A percentile compares a stretch with the other conserved stretches of the same genome.
phyloP scores from a whole-genome alignment of 2,113 vertebrate species.

The Triplophysa siluroides region DNA sequence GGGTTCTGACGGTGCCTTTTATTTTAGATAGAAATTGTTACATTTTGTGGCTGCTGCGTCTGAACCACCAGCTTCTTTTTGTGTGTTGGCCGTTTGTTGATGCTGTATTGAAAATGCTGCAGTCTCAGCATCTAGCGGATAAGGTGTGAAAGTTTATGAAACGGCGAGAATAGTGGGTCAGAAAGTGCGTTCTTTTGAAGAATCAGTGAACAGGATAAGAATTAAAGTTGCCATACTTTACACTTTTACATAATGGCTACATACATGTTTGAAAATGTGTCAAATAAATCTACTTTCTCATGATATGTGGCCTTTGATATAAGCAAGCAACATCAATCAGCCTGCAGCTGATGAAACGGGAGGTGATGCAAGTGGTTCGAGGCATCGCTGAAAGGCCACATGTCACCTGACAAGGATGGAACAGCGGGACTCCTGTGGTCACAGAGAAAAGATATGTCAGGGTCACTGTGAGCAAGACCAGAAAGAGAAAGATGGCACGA shows the following conservation, averaged over 20 bases:
- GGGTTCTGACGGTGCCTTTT: slow-evolving; percentile 43
- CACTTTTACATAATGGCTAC: too few species aligned
- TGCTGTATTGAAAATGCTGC: slow-evolving; percentile 2
- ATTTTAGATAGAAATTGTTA: slow-evolving; percentile 56
- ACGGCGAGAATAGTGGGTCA: slow-evolving; percentile 13
- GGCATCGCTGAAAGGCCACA: slow-evolving; percentile 64
- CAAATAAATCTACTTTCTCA: background rate
- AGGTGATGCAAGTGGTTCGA: slow-evolving; percentile 53
- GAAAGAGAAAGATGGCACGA: slow-evolving; percentile 50
- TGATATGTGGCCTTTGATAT: slow-evolving; percentile 14
- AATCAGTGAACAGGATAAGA: slow-evolving; percentile 23
- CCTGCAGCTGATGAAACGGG: slow-evolving; percentile 18
- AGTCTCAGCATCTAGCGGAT: slow-evolving; percentile 2
- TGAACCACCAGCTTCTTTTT: slow-evolving; percentile 35
- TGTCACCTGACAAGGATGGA: slow-evolving; percentile 64
- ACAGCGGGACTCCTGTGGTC: slow-evolving; percentile 56
- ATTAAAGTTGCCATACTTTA: background rate
- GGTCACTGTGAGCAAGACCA: slow-evolving; percentile 71
- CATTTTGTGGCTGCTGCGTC: slow-evolving; percentile 41
- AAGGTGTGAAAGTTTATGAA: slow-evolving; percentile 25
- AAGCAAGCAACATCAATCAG: background rate
- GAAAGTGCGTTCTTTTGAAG: slow-evolving; percentile 40
- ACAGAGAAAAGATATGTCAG: slow-evolving; percentile 65
- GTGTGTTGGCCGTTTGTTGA: slow-evolving; percentile 39
- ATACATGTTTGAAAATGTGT: background rate